These are phyloP conservation scores for Mamestra configurata DNA, from an alignment of 1,140 invertebrate species.

Conservation along the genomic window DNA sequence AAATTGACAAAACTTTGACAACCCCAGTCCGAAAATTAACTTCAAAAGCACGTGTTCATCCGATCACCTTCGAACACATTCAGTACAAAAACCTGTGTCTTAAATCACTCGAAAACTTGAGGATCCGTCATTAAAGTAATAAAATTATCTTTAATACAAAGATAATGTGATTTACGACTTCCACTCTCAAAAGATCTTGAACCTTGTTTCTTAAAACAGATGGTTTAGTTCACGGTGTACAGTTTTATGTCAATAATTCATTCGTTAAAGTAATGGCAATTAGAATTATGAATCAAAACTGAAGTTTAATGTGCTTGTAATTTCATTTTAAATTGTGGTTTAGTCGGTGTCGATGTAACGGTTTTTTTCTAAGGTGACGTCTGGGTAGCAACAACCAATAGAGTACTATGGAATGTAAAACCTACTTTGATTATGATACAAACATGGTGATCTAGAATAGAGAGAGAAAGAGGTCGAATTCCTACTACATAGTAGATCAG, in stretches of 20 bases:
- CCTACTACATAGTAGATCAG: no score
- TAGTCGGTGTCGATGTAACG: slow-evolving; percentile 16
- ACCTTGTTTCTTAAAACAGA: background rate
- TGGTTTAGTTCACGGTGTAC: background rate
- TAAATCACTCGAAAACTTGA: slow-evolving; percentile 22
- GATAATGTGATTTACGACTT: slow-evolving; percentile 41
- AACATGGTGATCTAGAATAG: no score
- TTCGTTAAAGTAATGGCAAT: slow-evolving; percentile 40
- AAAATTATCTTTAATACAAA: slow-evolving; percentile 43
- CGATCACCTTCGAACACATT: slow-evolving; percentile 31
- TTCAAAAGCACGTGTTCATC: slow-evolving; percentile 48
- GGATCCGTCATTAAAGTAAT: slow-evolving; percentile 57
- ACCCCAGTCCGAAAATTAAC: slow-evolving; percentile 27
- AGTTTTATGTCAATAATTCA: slow-evolving; percentile 35
- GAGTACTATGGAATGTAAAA: background rate
- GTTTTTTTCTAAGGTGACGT: background rate
- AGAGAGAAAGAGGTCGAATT: no score
- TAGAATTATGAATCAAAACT: slow-evolving; percentile 41
- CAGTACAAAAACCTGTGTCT: slow-evolving; percentile 30
- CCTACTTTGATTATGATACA: background rate
- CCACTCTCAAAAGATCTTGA: background rate
- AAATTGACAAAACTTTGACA: slow-evolving; percentile 24
- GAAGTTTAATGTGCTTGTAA: slow-evolving; percentile 29
- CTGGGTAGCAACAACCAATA: background rate
- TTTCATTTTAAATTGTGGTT: slow-evolving; percentile 8